Percentiles rank a stretch among this genome's conserved stretches.
Conservation (phyloP, 2,797 vertebrate species). For the Cheracebus regulus region DNA sequence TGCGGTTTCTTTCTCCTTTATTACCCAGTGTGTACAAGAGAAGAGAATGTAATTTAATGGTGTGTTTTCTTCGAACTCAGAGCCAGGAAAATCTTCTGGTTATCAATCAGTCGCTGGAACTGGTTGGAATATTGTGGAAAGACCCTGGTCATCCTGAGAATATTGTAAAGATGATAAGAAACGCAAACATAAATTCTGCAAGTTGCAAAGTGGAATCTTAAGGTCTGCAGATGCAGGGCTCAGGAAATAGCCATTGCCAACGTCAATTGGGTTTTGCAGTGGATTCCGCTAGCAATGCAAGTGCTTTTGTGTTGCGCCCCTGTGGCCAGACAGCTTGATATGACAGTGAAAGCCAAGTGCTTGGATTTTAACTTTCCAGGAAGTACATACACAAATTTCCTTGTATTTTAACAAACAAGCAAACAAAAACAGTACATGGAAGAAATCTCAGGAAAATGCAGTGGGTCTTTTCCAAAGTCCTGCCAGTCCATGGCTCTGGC, state of each 20-base stretch:
- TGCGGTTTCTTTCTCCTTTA: neutral
- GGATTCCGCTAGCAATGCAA: slow-evolving; percentile 91
- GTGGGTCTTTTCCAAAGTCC: slow-evolving; percentile 89
- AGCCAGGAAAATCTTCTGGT: slow-evolving; percentile 91
- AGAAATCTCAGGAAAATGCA: slow-evolving; percentile 83
- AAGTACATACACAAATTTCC: slow-evolving; percentile 90
- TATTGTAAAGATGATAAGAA: slow-evolving; percentile 89
- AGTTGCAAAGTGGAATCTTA: slow-evolving; percentile 89
- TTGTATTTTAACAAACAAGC: slow-evolving; percentile 89
- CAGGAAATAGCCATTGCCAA: slow-evolving; percentile 92
- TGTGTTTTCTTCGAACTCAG: slow-evolving; percentile 90
- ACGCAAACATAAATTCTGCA: slow-evolving; percentile 89
- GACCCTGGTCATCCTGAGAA: slow-evolving; percentile 88
- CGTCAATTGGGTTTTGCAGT: slow-evolving; percentile 92
- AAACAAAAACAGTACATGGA: slow-evolving; percentile 87
- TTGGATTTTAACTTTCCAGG: slow-evolving; percentile 92
- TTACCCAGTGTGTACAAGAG: slow-evolving; percentile 82
- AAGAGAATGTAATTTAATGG: slow-evolving; percentile 90
- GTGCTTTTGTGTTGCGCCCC: slow-evolving; percentile 89
- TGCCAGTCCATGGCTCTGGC: slow-evolving; percentile 83
- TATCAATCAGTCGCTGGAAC: slow-evolving; percentile 91
- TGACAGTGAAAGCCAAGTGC: slow-evolving; percentile 86
- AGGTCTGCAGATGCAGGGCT: slow-evolving; percentile 91
- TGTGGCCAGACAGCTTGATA: slow-evolving; percentile 90
- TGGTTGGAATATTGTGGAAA: slow-evolving; percentile 92